phyloP scores from a whole-genome alignment of 2,888 invertebrate species.

The Thera obeliscata region DNA sequence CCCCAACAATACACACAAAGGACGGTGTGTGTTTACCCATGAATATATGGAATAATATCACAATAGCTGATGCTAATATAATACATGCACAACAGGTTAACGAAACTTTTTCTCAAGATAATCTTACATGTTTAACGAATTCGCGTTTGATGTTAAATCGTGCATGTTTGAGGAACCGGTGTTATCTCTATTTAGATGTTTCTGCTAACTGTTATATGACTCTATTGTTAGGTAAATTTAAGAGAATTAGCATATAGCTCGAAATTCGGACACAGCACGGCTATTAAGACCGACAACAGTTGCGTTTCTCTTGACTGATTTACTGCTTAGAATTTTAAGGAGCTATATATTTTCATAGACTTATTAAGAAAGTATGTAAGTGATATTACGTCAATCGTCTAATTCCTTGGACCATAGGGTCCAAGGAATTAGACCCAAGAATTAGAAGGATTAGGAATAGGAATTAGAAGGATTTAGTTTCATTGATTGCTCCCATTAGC shows the following conservation, averaged over 20 bases:
- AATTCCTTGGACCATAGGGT: too few species aligned
- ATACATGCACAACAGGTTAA: conserved; percentile 78
- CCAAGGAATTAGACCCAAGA: too few species aligned
- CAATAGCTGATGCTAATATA: conserved; percentile 77
- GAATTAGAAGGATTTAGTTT: too few species aligned
- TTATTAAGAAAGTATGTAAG: background rate
- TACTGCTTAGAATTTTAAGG: background rate
- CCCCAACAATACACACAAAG: conserved; percentile 77
- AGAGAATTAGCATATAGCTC: conserved; percentile 64
- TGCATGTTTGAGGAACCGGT: conserved; percentile 70
- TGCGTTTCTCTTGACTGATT: conserved; percentile 28
- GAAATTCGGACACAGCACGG: conserved; percentile 47
- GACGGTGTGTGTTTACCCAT: conserved; percentile 83
- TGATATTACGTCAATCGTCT: background rate
- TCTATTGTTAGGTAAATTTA: conserved; percentile 75
- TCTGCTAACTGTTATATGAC: conserved; percentile 65
- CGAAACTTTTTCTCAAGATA: conserved; percentile 77
- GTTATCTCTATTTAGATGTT: conserved; percentile 81
- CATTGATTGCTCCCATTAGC: too few species aligned
- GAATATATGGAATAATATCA: conserved; percentile 75
- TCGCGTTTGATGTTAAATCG: conserved; percentile 82
- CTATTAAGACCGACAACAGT: conserved; percentile 43
- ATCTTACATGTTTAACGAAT: conserved; percentile 82
- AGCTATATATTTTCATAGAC: background rate
- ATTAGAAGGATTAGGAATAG: too few species aligned